Conservation (phyloP, 2,797 vertebrate species). For the Sebastes glaucus region DNA sequence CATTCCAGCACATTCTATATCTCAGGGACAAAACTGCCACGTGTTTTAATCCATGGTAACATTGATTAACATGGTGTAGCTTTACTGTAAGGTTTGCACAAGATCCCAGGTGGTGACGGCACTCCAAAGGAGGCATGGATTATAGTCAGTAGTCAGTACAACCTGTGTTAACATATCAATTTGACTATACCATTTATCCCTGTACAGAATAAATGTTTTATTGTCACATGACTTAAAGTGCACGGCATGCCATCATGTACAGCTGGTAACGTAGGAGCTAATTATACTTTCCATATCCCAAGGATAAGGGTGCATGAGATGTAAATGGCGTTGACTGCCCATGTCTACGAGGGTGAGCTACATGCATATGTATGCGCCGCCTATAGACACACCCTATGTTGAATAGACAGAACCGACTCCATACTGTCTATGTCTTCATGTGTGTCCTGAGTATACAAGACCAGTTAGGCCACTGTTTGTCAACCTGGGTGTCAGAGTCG, state of each 20-base stretch:
- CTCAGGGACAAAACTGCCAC: background rate
- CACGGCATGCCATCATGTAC: background rate
- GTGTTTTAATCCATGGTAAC: background rate
- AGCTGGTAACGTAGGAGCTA: background rate
- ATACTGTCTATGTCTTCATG: rapidly evolving
- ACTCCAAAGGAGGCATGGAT: background rate
- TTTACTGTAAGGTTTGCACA: background rate
- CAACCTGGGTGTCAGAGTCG: background rate
- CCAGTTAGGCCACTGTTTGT: background rate
- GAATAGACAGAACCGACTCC: background rate
- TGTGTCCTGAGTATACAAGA: no score
- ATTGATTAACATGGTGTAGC: background rate
- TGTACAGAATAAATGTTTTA: background rate
- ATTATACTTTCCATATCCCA: background rate
- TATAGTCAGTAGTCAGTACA: background rate
- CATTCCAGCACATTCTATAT: background rate
- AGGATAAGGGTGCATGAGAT: background rate
- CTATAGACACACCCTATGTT: background rate
- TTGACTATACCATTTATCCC: background rate
- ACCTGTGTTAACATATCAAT: background rate
- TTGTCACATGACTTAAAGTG: background rate
- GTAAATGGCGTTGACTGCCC: background rate
- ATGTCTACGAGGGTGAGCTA: background rate
- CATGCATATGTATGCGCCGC: background rate
- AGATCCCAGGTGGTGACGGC: background rate